Conservation (phyloP, 2,888 invertebrate species). For the Macaria liturata region DNA sequence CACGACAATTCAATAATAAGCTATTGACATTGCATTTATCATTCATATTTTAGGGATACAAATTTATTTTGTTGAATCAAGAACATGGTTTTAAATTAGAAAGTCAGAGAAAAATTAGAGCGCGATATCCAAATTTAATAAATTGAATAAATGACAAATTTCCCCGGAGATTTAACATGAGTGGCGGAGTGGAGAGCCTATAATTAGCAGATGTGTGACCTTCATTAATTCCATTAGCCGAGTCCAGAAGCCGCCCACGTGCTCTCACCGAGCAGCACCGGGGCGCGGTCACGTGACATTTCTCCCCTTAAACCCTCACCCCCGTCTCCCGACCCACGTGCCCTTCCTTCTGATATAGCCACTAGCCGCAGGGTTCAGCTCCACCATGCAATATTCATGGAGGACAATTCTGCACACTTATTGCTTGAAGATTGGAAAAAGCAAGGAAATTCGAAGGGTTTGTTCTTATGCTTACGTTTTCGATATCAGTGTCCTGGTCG, state of each 20-base stretch:
- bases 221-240: constrained; percentile 58
- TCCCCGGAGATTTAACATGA: constrained; percentile 17
- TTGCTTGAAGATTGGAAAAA: constrained; percentile 14
- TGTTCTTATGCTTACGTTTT: neutral
- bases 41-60: too few relatives aligned
- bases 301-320: constrained; percentile 38
- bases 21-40: neutral
- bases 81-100: too few relatives aligned
- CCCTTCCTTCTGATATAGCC: constrained; percentile 44
- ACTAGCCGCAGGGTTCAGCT: constrained; percentile 35
- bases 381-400: constrained; percentile 28
- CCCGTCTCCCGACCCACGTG: constrained; percentile 44
- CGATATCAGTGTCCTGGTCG: too few relatives aligned
- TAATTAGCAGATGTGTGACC: constrained; percentile 43
- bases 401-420: constrained; percentile 16
- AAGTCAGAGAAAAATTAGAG: too few relatives aligned
- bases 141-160: constrained; percentile 8
- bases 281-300: constrained; percentile 58
- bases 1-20: constrained; percentile 11
- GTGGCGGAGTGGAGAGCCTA: constrained; percentile 26
- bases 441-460: neutral
- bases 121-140: too few relatives aligned
- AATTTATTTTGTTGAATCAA: too few relatives aligned
- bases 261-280: constrained; percentile 22
- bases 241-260: constrained; percentile 45